These are phyloP conservation scores for Cirrhinus molitorella DNA, from an alignment of 2,797 vertebrate species.

Conservation along the genomic window DNA sequence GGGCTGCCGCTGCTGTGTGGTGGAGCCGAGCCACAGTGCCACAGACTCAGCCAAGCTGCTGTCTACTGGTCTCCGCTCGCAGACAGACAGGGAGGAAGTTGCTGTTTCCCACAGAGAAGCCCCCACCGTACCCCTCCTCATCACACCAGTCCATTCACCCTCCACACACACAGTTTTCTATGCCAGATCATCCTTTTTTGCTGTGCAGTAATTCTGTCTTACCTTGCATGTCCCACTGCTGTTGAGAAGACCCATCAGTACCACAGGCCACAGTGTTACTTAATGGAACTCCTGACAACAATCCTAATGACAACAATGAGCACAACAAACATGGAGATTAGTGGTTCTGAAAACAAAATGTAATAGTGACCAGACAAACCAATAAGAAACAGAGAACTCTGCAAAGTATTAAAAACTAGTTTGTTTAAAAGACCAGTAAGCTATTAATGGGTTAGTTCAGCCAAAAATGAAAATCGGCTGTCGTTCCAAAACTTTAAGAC, in stretches of 20 bases:
- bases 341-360: neutral
- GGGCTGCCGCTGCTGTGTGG: conserved; percentile 58
- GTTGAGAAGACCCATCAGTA: conserved; percentile 13
- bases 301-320: neutral
- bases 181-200: conserved; percentile 51
- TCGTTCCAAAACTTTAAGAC: too few relatives aligned
- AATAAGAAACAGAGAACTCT: neutral
- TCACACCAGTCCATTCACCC: conserved; percentile 45
- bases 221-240: conserved; percentile 23
- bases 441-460: too few relatives aligned
- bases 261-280: conserved; percentile 26
- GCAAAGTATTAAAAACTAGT: neutral
- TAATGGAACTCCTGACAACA: conserved; percentile 22
- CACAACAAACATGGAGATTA: neutral
- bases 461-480: too few relatives aligned
- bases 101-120: conserved; percentile 72
- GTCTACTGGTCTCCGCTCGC: conserved; percentile 53
- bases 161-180: conserved; percentile 45
- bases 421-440: too few relatives aligned
- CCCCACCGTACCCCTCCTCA: conserved; percentile 54
- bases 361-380: neutral
- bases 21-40: conserved; percentile 60
- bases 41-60: conserved; percentile 60
- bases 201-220: conserved; percentile 63
- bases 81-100: conserved; percentile 70